These are phyloP conservation scores for Pteria penguin DNA, from an alignment of 2,888 invertebrate species.

Conservation along the genomic window DNA sequence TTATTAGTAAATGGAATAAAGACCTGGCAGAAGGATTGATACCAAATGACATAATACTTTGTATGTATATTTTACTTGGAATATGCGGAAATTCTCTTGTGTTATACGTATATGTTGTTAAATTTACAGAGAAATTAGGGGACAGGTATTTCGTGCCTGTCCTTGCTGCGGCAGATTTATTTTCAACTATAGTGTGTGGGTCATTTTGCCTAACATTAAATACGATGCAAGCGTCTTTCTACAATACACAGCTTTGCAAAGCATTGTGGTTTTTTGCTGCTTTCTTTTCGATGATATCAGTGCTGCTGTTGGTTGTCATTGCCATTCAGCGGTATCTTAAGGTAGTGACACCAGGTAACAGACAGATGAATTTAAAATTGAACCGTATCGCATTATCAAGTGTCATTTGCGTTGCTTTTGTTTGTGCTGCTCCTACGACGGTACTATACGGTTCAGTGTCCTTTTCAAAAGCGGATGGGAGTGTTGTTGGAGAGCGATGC, in stretches of 20 bases:
- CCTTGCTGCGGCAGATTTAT: constrained; percentile 5
- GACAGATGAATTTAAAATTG: background rate
- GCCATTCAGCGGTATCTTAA: constrained; percentile 14
- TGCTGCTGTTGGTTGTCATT: constrained; percentile 1
- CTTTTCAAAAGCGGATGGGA: background rate
- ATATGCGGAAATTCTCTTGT: constrained; percentile 16
- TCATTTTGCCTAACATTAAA: background rate
- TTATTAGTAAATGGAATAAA: no score
- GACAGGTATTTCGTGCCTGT: constrained; percentile 22
- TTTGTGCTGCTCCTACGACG: background rate
- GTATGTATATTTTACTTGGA: constrained; percentile 19
- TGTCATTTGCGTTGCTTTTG: background rate
- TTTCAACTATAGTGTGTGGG: background rate
- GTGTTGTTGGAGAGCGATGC: constrained; percentile 13
- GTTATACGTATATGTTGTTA: constrained; percentile 2
- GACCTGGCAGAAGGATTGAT: background rate
- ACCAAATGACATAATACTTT: background rate
- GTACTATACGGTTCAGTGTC: constrained; percentile 22
- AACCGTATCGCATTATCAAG: background rate
- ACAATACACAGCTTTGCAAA: constrained; percentile 5
- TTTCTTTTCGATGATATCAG: background rate
- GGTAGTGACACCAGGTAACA: background rate
- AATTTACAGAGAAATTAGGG: background rate
- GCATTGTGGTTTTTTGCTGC: constrained; percentile 12
- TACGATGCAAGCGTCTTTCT: background rate